Percentiles rank a stretch among this genome's conserved stretches.
phyloP scores from a whole-genome alignment of 2,888 invertebrate genomes.

The Drosophila aldrichi region DNA sequence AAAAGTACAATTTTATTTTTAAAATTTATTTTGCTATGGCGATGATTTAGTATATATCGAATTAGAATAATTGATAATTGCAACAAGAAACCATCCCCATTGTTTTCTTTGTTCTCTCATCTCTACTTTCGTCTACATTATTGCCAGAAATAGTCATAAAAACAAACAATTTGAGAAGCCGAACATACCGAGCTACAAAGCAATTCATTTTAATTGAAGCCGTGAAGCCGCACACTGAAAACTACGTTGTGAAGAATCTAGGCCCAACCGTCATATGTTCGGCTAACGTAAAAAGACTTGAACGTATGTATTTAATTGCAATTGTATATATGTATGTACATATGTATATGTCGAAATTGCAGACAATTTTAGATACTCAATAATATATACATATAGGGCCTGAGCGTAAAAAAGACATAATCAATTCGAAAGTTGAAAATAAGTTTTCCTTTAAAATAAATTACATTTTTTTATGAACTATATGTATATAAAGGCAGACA shows the following conservation, averaged over 20 bases:
- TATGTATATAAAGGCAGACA: neutral
- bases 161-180: neutral
- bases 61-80: neutral
- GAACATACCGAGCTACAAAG: neutral
- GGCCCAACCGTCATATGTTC: neutral
- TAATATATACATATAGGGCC: neutral
- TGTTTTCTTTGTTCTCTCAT: slow-evolving; percentile 2
- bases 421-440: neutral
- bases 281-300: neutral
- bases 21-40: neutral
- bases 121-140: slow-evolving; percentile 14
- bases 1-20: no score
- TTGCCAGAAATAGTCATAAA: slow-evolving; percentile 4
- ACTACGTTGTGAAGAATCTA: neutral
- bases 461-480: neutral
- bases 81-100: neutral
- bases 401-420: no score
- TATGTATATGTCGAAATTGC: neutral
- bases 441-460: neutral
- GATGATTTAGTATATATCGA: slow-evolving; percentile 3
- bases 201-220: neutral
- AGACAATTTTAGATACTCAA: neutral
- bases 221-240: neutral
- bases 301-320: neutral
- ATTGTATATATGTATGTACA: neutral